These are phyloP conservation scores for Pipistrellus nathusii DNA, from an alignment of 2,797 vertebrate species.

Conservation along the genomic window DNA sequence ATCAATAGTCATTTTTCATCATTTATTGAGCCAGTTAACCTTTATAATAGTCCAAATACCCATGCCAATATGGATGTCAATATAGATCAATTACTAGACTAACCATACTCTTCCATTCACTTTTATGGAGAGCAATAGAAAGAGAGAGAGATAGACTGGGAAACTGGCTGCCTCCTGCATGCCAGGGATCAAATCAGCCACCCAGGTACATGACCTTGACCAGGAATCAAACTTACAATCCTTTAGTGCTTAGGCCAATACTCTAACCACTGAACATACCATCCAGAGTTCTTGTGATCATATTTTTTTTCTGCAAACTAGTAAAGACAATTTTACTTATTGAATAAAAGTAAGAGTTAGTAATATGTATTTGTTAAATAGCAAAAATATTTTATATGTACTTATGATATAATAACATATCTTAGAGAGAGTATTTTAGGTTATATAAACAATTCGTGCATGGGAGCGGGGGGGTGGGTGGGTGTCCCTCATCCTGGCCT, in stretches of 20 bases:
- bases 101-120: background rate
- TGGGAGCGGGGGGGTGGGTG: accelerated
- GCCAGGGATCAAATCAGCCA: too few species aligned
- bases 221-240: too few species aligned
- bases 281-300: background rate
- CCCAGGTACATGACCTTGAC: too few species aligned
- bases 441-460: background rate
- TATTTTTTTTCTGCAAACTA: background rate
- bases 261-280: too few species aligned
- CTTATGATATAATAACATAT: background rate
- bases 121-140: background rate
- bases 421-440: background rate
- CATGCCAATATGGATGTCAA: background rate
- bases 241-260: too few species aligned
- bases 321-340: background rate
- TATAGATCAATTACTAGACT: background rate
- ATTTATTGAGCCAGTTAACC: background rate
- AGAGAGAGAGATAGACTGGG: too few species aligned
- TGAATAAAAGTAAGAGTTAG: background rate
- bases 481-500: too few species aligned
- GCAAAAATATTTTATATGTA: background rate
- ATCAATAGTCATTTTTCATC: background rate
- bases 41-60: background rate
- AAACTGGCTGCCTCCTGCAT: too few species aligned
- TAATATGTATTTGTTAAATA: background rate